These are phyloP conservation scores for Spinus pinus DNA, from an alignment of 2,797 vertebrate species.

Conservation along the genomic window DNA sequence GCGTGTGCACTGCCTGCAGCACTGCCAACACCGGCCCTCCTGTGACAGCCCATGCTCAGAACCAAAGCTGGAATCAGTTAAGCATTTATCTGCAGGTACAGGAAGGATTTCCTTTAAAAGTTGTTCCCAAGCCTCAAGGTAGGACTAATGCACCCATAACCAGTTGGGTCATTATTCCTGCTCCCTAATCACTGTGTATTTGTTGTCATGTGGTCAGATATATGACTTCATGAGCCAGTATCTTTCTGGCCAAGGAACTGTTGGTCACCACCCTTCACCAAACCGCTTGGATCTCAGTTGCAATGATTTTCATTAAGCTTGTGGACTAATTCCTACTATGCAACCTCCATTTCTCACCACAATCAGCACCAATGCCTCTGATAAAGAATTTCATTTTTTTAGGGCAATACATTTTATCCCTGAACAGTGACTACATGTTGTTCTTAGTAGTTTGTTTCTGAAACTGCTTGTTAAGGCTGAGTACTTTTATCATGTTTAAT, in stretches of 20 bases:
- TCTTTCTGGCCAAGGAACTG: not conserved
- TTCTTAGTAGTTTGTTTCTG: not conserved
- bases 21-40: not conserved
- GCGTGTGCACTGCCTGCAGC: not conserved
- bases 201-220: not conserved
- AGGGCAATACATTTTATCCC: not conserved
- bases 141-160: not conserved
- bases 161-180: not conserved
- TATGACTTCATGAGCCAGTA: rapidly evolving
- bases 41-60: rapidly evolving
- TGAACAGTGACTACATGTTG: not conserved
- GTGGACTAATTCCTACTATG: not conserved
- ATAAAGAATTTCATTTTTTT: not conserved
- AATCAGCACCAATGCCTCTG: not conserved
- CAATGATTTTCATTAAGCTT: not conserved
- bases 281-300: not conserved
- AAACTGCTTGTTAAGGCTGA: not conserved
- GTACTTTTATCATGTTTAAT: not conserved
- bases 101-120: not conserved
- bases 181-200: rapidly evolving
- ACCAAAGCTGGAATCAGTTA: not conserved
- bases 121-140: not conserved
- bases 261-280: not conserved
- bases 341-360: not conserved
- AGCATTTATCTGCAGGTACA: not conserved